These are phyloP conservation scores for Asobara japonica DNA, from an alignment of 1,140 invertebrate species.

Conservation along the genomic window DNA sequence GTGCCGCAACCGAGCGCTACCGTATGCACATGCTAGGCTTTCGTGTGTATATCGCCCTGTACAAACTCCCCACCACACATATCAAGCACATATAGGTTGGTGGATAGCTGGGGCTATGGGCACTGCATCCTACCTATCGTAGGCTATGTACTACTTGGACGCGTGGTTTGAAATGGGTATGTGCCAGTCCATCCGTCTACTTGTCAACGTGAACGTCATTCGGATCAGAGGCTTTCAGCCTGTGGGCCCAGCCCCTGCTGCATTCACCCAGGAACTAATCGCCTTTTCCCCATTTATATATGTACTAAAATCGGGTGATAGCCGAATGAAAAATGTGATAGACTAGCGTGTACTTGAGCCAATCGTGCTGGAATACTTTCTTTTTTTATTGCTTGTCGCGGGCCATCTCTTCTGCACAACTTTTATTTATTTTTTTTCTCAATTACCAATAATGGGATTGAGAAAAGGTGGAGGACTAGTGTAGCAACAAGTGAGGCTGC, in stretches of 20 bases:
- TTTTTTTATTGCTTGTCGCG: neutral
- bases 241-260: neutral
- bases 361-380: neutral
- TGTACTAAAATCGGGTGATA: neutral
- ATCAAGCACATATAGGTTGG: neutral
- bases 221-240: slow-evolving; percentile 8
- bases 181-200: slow-evolving; percentile 14
- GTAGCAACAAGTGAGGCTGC: slow-evolving; percentile 14
- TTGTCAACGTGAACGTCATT: slow-evolving; percentile 20
- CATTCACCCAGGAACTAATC: slow-evolving; percentile 8
- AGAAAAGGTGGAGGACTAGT: neutral
- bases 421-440: slow-evolving; percentile 2
- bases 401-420: neutral
- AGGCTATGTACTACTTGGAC: neutral
- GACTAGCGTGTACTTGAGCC: neutral
- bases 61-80: neutral
- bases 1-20: slow-evolving; percentile 51
- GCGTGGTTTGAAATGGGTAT: slow-evolving; percentile 14
- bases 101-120: neutral
- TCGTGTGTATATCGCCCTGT: slow-evolving; percentile 26
- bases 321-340: neutral
- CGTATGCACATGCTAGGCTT: slow-evolving; percentile 29
- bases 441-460: slow-evolving; percentile 19
- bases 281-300: neutral
- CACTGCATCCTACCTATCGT: neutral